Percentiles rank a stretch among this genome's conserved stretches.
phyloP scores from a whole-genome alignment of 2,888 invertebrate genomes.

The Theretra japonica region DNA sequence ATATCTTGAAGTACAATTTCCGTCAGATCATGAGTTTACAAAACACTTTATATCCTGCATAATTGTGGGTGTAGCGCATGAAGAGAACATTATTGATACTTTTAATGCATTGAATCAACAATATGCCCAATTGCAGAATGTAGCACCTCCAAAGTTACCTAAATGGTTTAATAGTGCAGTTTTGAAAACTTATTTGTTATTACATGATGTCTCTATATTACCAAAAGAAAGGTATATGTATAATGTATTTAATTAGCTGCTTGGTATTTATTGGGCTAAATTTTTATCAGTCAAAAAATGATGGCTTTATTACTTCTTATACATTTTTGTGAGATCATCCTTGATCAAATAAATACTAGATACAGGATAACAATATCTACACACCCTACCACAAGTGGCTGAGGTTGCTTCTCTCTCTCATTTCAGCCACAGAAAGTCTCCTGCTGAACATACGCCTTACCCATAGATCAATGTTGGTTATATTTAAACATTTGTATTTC shows the following conservation, averaged over 20 bases:
- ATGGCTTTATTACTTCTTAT: too few species aligned
- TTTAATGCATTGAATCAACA: constrained; percentile 92
- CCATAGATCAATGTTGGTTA: too few species aligned
- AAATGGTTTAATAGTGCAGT: constrained; percentile 93
- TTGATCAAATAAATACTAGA: too few species aligned
- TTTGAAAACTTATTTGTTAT: constrained; percentile 93
- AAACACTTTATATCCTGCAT: constrained; percentile 94
- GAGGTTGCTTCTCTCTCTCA: too few species aligned
- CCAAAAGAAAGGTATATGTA: constrained; percentile 89
- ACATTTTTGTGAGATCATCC: too few species aligned
- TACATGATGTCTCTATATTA: constrained; percentile 92
- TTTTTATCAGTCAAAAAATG: too few species aligned
- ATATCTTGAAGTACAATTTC: constrained; percentile 94
- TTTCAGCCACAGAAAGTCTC: too few species aligned
- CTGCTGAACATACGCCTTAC: too few species aligned
- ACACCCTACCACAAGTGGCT: too few species aligned
- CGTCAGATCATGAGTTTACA: constrained; percentile 98
- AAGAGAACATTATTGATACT: constrained; percentile 91
- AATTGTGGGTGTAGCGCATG: constrained; percentile 89
- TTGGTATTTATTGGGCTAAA: too few species aligned
- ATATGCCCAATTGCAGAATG: constrained; percentile 91
- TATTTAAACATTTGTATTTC: too few species aligned
- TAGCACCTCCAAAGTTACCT: constrained; percentile 90
- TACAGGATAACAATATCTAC: too few species aligned
- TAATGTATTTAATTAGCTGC: background rate